Base-by-base conservation (phyloP, 1,140 invertebrate genomes). In the Phymastichus coffea region DNA sequence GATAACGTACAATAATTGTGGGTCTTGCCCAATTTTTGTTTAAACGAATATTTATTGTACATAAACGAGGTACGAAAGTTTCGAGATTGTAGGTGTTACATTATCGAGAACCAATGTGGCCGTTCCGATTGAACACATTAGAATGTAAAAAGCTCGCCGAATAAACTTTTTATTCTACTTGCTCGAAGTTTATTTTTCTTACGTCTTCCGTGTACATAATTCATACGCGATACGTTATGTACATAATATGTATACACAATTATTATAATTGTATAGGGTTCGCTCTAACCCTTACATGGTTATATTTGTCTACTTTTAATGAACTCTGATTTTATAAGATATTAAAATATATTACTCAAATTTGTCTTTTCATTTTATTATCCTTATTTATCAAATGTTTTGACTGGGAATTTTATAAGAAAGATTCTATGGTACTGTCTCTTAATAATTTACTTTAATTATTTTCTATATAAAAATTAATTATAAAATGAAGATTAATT, bases 131-230 rank as follows among this genome's bases (percentile, higher is more conserved):
- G 47, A 53, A 53, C 41, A 47, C 23, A 52, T 25, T 66, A 51
- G 53, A 61, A 8, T 58, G 46, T 15, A 65, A 57, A 46, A 47
- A 26, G 26, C 56, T 61, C 23, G 46, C 54, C 22, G 61, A 69
- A 52, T 66, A 66, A 66, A 44, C 43, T 35, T 44, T 54, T 53
- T 51, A 54, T 60, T 60, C 49, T 60, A 60, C 49, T 52, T 43
- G 51, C 63, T 64, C 63, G 57, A 48, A 61, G 48, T 58, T 55
- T 65, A 63, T 64, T 72, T 63, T 69, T 66, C 66, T 61, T 58
- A 66, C 26, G 66, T 69, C 69, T 69, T 69, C 66, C 66, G 63
- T 65, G 48, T 61, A 55, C 44, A 52, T 60, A 60, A 28, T 58
- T 17, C 38, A 52, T 65, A 63, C 25, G 35, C 47, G n/a, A n/a